Conservation (phyloP, 2,113 vertebrate genomes). For the Antennarius striatus region DNA sequence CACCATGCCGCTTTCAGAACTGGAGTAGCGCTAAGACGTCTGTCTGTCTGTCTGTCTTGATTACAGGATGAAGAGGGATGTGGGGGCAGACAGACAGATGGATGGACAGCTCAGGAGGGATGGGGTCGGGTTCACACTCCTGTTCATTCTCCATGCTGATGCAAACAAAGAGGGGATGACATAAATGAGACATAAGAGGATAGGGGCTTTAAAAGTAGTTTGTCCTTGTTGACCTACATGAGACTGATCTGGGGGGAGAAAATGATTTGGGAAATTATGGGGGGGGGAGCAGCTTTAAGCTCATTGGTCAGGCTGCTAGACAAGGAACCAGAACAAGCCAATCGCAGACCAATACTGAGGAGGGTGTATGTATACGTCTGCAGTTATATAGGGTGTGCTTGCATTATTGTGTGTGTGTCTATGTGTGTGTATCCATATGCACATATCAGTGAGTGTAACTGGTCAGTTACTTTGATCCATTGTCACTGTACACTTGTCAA, state of each 20-base stretch:
- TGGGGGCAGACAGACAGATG: conserved; percentile 52
- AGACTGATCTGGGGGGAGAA: conserved; percentile 48
- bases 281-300: conserved; percentile 63
- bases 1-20: conserved; percentile 79
- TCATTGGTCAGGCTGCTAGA: conserved; percentile 71
- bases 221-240: conserved; percentile 61
- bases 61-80: conserved; percentile 35
- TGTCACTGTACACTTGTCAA: conserved; percentile 80
- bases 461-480: conserved; percentile 73
- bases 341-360: conserved; percentile 74
- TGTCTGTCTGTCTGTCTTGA: conserved; percentile 64
- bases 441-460: conserved; percentile 57
- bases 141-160: conserved; percentile 80
- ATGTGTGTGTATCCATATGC: conserved; percentile 34
- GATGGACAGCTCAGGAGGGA: conserved; percentile 7
- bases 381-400: conserved; percentile 47
- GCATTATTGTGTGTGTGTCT: conserved; percentile 29
- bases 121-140: conserved; percentile 59
- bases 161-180: conserved; percentile 57
- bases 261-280: not conserved
- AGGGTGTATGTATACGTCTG: conserved; percentile 54
- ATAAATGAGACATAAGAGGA: conserved; percentile 11
- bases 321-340: conserved; percentile 68
- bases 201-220: conserved; percentile 53
- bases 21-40: conserved; percentile 76